A percentile compares a stretch with the other conserved stretches of the same genome.
phyloP scores from a whole-genome alignment of 2,888 invertebrate species.

The Lamellibrachia columna region DNA sequence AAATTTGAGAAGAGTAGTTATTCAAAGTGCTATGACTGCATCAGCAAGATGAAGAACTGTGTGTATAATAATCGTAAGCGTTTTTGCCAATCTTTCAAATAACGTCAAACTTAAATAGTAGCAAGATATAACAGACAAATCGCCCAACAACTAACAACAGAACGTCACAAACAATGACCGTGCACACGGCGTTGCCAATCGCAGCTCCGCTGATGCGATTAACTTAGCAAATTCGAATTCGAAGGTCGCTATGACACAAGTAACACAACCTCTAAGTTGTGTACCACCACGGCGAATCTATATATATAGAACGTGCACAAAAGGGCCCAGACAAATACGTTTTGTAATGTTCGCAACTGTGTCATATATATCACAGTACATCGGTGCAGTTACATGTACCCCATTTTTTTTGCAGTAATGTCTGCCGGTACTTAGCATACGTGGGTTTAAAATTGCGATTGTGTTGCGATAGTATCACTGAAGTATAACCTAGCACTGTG shows the following conservation, averaged over 20 bases:
- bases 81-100: not conserved
- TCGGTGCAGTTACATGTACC: not conserved
- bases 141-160: not conserved
- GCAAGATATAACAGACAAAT: not conserved
- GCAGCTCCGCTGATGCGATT: not conserved
- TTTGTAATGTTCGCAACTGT: not conserved
- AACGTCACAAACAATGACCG: not conserved
- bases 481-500: too few relatives aligned
- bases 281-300: not conserved
- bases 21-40: not conserved
- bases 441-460: too few relatives aligned
- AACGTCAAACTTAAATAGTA: not conserved
- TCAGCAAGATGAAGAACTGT: not conserved
- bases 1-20: too few relatives aligned
- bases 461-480: too few relatives aligned
- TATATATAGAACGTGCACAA: not conserved
- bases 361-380: not conserved
- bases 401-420: not conserved
- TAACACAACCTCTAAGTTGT: not conserved
- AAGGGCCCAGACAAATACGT: not conserved
- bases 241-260: not conserved
- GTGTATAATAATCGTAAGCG: not conserved
- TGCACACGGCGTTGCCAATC: not conserved
- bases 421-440: not conserved
- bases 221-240: not conserved